Percentiles rank a stretch among this genome's conserved stretches.
These are phyloP conservation scores for Hycleus phaleratus DNA, from an alignment of 1,140 invertebrate genomes.

Conservation along the genomic window DNA sequence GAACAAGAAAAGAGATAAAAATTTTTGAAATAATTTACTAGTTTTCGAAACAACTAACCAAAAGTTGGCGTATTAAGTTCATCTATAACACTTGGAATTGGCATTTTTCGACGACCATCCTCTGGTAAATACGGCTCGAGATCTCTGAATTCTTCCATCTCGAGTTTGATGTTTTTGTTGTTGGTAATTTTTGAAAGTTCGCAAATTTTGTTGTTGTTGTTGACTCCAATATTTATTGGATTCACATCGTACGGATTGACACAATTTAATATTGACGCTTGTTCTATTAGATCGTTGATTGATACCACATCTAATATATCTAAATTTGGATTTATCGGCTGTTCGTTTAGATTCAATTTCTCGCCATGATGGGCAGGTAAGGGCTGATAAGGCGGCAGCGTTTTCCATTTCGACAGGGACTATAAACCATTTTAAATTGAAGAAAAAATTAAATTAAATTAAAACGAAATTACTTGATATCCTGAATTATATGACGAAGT, in stretches of 20 bases:
- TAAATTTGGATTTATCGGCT: conserved; percentile 1
- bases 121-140: conserved; percentile 19
- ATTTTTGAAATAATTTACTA: neutral
- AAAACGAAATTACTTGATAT: too few species aligned
- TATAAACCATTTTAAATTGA: conserved; percentile 1
- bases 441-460: too few species aligned
- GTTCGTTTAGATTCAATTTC: conserved; percentile 13
- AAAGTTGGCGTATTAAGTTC: conserved; percentile 30
- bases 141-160: conserved; percentile 34
- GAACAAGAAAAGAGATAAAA: conserved; percentile 1
- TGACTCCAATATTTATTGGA: neutral
- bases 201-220: conserved; percentile 4
- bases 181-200: conserved; percentile 5
- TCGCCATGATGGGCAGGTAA: conserved; percentile 27
- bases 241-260: conserved; percentile 26
- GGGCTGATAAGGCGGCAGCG: conserved; percentile 16
- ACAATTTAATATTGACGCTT: conserved; percentile 15
- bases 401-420: conserved; percentile 28
- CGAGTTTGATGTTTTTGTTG: conserved; percentile 19
- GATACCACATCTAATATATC: conserved; percentile 17
- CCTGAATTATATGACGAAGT: too few species aligned
- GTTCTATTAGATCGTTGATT: neutral
- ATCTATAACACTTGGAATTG: conserved; percentile 24
- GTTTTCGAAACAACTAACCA: conserved; percentile 17
- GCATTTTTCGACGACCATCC: neutral